Base-by-base conservation (phyloP, 37 sponge, comb jelly and placozoan genomes). In the Amphimedon queenslandica region DNA sequence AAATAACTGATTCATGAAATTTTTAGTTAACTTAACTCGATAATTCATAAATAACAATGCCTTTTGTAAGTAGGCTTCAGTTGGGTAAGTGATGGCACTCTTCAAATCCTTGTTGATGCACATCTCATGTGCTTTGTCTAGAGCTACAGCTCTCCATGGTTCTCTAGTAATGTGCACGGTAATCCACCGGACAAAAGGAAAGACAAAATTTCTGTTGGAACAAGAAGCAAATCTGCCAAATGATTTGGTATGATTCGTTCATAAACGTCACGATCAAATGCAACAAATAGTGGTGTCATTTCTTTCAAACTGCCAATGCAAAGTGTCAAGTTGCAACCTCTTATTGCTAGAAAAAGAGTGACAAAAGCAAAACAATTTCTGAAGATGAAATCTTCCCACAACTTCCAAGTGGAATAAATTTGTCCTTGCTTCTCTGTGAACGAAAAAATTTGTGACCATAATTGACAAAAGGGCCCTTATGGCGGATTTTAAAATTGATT, bases 201-300 rank as follows among this genome's bases (percentile, higher is more conserved):
- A 24, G 21, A n/a, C 21, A 60, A n/a, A 24, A 60, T 60, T 5
- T 60, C 61, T 34, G 8, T 28, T 34, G 18, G 42, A 23, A 20
- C 13, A 8, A 32, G 23, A 20, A 58, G 51, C 27, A 76, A 13
- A 4, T 64, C 67, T 31, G 77, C 61, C 1, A 74, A 63, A 74
- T 58, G 64, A 39, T 74, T 20, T 64, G 77, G 67, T 4, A 64
- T 40, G 2, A 76, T 25, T 32, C 67, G 37, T 40, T 76, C 30
- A 41, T 76, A 76, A 5, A 51, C 41, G 3, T 21, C 4, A 30
- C 67, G 38, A 38, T 74, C 74, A 60, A 31, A 58, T 37, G 74
- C 63, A 29, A 16, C 10, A 74, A 74, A 74, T 35, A 74, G 41
- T 2, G 63, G 63, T 57, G 63, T 63, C 74, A 74, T 74, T 23